Evolutionary conservation across 2,113 vertebrate species (phyloP), one percentile per base, ranked within the genome.

Genomic region (Coryphaenoides rupestris): DNA sequence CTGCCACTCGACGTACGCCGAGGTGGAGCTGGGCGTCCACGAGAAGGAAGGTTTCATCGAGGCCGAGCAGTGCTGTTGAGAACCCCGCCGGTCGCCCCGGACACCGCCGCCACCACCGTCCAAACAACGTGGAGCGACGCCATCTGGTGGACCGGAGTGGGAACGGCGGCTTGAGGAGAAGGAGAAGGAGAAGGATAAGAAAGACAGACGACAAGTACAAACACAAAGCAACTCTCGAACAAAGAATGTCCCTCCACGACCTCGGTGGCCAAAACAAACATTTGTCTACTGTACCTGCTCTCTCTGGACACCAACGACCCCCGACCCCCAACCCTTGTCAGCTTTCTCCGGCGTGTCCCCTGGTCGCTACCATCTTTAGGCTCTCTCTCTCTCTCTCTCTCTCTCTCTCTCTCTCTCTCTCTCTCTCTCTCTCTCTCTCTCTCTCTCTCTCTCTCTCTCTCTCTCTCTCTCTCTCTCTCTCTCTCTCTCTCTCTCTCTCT

Each of bases 41-140:
- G 94, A 98, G 69, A 98, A 96, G 79, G 96, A 98, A 58, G 92
- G 94, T 0, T 95, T 98, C 15, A 91, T 97, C 9, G 95, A 98
- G 81, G 94, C 95, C 0, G 96, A 96, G 68, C 95, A 96, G 76
- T 96, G 93, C 86, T 95, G 88, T 62, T 88, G 64, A 96, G 79
- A 58, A n/a, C n/a, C n/a, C n/a, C n/a, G n/a, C 57, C 69, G 69
- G 65, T 22, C 68, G 58, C 78, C 70, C 58, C 9, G n/a, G 40
- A 45, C 40, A 45, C 60, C 19, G 2, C 53, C 58, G 40, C 57
- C 19, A 62, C 74, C 66, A 58, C 19, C 49, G 64, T 50, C 54
- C 68, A 66, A 55, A 26, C 64, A 74, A 60, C 45, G 15, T 40
- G 4, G 13, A 2, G 55, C 1, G 26, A 50, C 62, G 63, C 64